Base-by-base conservation (phyloP, 2,888 invertebrate genomes). In the Carcina quercana region DNA sequence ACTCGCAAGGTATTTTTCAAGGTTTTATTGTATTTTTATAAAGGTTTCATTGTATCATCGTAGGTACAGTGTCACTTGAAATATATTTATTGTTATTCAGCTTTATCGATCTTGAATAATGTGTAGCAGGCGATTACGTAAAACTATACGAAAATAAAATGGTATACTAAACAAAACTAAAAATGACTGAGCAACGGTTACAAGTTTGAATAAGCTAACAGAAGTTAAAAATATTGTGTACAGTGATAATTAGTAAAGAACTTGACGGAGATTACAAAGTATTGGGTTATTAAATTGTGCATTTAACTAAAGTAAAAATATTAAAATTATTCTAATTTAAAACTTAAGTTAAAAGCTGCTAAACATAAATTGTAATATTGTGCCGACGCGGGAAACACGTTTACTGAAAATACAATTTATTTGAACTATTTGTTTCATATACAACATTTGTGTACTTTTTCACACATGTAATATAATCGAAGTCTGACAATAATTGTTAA, bases 91-190 rank as follows among this genome's bases (percentile, higher is more conserved):
- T 59, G 70, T 68, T 69, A 65, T 59, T 60, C 65, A 74, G 70
- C 68, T 70, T 70, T 70, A 53, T n/a, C n/a, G n/a, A 58, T 59
- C 68, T 65, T 65, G 60, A 60, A 70, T 72, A 73, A 80, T 82
- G 83, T 83, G 83, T 82, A 82, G 82, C 70, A 79, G 80, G 82
- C 72, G 62, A 71, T 73, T 73, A 75, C 66, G 61, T 70, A 62
- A 59, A 64, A 68, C 60, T 63, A n/a, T n/a, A n/a, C n/a, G n/a
- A n/a, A n/a, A 69, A 69, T 60, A 67, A 39, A 68, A 64, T 63
- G 45, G 51, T 63, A 66, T 47, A 54, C 53, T 55, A 55, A 47
- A 48, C 45, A 55, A 59, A 57, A 41, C 40, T 45, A 39, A 50
- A 35, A 51, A 49, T 38, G 36, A 41, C 33, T 37, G 37, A 44